Conservation (phyloP, 64 coral and sea anemone genomes). For the Montipora foliosa region DNA sequence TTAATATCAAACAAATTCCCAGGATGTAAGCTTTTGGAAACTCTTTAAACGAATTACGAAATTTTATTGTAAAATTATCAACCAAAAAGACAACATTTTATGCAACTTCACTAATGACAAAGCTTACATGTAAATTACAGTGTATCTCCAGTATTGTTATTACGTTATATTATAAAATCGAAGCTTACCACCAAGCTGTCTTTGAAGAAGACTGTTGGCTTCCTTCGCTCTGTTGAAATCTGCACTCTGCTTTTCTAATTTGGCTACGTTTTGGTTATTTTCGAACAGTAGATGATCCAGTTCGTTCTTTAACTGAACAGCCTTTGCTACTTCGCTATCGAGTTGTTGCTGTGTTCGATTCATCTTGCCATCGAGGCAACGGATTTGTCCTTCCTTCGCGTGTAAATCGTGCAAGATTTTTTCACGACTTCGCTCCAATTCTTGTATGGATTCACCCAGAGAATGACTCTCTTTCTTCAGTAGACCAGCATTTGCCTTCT, state of each 20-base stretch:
- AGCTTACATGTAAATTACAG: too few relatives aligned
- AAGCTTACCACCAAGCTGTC: constrained; percentile 79
- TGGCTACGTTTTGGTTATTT: constrained; percentile 62
- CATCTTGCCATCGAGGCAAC: constrained; percentile 87
- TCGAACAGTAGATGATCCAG: constrained; percentile 78
- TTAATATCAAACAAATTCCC: too few relatives aligned
- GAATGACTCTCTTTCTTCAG: constrained; percentile 84
- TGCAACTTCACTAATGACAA: too few relatives aligned
- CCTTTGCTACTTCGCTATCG: constrained; percentile 61
- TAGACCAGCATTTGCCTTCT: constrained; percentile 46
- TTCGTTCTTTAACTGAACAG: constrained; percentile 65
- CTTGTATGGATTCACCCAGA: constrained; percentile 71
- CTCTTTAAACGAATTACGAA: too few relatives aligned
- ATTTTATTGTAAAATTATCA: too few relatives aligned
- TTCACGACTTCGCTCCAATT: constrained; percentile 74
- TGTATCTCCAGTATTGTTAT: too few relatives aligned
- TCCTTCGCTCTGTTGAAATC: constrained; percentile 72
- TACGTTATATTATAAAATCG: background rate
- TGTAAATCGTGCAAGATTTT: constrained; percentile 87
- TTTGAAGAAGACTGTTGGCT: constrained; percentile 65
- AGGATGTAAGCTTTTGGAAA: too few relatives aligned
- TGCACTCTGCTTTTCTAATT: constrained; percentile 70
- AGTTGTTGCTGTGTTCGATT: constrained; percentile 69
- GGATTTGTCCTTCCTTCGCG: constrained; percentile 71
- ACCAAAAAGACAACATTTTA: too few relatives aligned